Percentiles rank a stretch among this genome's conserved stretches.
Evolutionary conservation across 2,113 vertebrate species (phyloP).

Genomic region (Psittacus erithacus): DNA sequence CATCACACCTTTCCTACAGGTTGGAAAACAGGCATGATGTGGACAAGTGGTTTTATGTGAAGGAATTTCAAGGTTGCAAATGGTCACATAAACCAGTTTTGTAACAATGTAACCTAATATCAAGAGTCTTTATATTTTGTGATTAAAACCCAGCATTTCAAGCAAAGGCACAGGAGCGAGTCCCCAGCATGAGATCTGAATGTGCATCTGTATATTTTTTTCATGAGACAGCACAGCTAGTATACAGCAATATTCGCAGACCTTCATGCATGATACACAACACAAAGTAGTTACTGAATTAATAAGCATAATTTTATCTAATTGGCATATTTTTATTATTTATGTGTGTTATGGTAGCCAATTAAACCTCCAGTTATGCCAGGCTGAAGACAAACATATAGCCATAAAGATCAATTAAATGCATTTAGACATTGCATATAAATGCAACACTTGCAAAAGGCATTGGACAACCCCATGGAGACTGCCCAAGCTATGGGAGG

Average conservation of each 20-base stretch:
- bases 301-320: background rate
- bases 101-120: background rate
- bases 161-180: background rate
- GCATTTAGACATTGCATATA: background rate
- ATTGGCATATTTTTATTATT: conserved; percentile 11
- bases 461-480: fast-evolving
- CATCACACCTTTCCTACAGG: background rate
- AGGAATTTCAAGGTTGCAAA: background rate
- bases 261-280: background rate
- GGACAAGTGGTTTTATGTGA: background rate
- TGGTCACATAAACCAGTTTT: background rate
- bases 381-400: background rate
- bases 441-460: background rate
- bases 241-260: fast-evolving
- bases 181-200: fast-evolving
- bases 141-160: background rate
- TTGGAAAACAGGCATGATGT: background rate
- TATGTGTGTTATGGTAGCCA: background rate
- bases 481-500: fast-evolving
- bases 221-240: fast-evolving
- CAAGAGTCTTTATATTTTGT: fast-evolving
- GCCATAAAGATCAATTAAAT: background rate
- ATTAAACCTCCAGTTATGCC: background rate
- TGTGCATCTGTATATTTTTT: fast-evolving
- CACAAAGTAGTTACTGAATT: background rate